Percentiles rank a stretch among this genome's conserved stretches.
Conservation (phyloP, 2,797 vertebrate species). For the Holocentrus rufus region DNA sequence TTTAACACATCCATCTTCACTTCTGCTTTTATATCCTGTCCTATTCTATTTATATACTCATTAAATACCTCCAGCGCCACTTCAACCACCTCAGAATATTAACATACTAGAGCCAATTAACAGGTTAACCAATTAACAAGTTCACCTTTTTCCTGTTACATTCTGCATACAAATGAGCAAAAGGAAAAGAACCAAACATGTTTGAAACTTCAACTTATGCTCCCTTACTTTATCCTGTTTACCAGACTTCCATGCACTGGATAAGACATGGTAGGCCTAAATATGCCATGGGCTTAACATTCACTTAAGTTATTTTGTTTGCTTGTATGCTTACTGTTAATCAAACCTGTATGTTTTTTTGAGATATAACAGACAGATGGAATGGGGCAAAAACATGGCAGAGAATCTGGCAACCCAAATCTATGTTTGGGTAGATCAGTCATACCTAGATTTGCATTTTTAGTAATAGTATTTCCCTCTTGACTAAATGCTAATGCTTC, state of each 20-base stretch:
- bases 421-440: constrained; percentile 21
- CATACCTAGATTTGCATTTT: constrained; percentile 56
- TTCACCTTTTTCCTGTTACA: neutral
- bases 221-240: neutral
- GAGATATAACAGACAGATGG: too few species aligned
- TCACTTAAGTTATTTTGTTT: too few species aligned
- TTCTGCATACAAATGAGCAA: constrained; percentile 1
- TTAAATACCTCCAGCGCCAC: constrained; percentile 21
- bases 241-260: neutral
- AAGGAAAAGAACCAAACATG: neutral
- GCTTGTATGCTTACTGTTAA: too few species aligned
- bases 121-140: constrained; percentile 45
- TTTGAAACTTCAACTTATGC: neutral
- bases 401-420: neutral
- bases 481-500: constrained; percentile 28
- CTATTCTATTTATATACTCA: constrained; percentile 27
- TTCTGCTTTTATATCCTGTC: constrained; percentile 6
- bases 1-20: neutral
- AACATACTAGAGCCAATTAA: constrained; percentile 51
- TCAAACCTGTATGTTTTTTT: too few species aligned
- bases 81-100: constrained; percentile 38
- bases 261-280: neutral
- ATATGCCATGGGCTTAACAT: too few species aligned
- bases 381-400: too few species aligned
- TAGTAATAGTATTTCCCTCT: constrained; percentile 43